These are phyloP conservation scores for Chondrilla cf. caribensis DNA, from an alignment of 37 sponge, comb jelly and placozoan genomes.

Conservation along the genomic window DNA sequence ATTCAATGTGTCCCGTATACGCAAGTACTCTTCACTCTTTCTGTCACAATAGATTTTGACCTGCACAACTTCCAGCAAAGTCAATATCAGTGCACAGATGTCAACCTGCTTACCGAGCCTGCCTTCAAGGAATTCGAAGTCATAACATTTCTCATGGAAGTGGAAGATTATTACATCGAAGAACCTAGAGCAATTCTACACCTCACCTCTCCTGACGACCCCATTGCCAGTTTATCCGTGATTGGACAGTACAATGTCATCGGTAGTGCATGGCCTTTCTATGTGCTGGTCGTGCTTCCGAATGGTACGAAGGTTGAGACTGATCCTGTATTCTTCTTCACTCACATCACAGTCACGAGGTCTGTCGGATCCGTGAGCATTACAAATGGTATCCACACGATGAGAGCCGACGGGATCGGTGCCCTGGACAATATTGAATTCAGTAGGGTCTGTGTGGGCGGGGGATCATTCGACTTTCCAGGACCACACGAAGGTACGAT, in stretches of 20 bases:
- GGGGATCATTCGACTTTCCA: neutral
- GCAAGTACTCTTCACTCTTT: too few relatives aligned
- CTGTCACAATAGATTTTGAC: too few relatives aligned
- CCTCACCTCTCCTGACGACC: neutral
- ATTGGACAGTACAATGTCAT: neutral
- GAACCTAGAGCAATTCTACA: neutral
- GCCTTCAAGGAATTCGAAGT: slow-evolving; percentile 1
- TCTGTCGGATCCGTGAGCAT: neutral
- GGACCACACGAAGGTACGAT: neutral
- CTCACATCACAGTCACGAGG: neutral
- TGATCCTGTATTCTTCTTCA: neutral
- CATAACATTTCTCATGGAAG: neutral
- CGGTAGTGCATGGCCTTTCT: neutral
- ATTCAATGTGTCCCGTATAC: too few relatives aligned
- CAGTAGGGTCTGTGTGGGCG: neutral
- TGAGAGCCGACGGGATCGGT: neutral
- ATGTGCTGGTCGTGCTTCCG: neutral
- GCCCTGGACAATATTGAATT: neutral
- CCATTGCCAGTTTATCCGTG: neutral
- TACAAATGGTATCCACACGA: neutral
- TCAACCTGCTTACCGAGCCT: slow-evolving; percentile 3
- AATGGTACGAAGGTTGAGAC: neutral
- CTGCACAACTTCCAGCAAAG: too few relatives aligned
- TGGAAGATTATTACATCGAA: neutral
- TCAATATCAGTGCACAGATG: neutral